A percentile compares a stretch with the other conserved stretches of the same genome.
Evolutionary conservation across 30 jellyfish, hydroid and myxozoan species (phyloP).

Genomic region (Aurelia sp.): DNA sequence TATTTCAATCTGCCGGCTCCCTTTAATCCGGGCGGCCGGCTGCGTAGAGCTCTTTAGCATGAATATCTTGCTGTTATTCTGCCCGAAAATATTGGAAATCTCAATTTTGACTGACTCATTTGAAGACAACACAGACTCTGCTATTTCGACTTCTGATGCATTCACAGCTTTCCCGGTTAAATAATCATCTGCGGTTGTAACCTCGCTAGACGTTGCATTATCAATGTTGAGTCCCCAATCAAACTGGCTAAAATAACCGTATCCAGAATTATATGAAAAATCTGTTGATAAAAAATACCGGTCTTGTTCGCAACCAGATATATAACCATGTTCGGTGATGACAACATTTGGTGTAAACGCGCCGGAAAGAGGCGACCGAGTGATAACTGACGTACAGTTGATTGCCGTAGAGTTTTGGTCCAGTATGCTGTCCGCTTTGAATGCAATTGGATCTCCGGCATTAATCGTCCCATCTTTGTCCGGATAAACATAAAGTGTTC

Average conservation of each 20-base stretch:
- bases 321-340: conserved; percentile 23
- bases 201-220: conserved; percentile 1
- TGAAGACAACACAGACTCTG: conserved; percentile 10
- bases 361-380: not conserved
- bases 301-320: conserved; percentile 29
- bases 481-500: conserved; percentile 28
- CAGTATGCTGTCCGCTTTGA: conserved; percentile 21
- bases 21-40: conserved; percentile 54
- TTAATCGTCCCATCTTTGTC: conserved; percentile 24
- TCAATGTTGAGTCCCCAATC: conserved; percentile 15
- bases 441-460: conserved; percentile 3
- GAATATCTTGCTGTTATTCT: not conserved
- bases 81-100: conserved; percentile 37
- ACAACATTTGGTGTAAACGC: conserved; percentile 20
- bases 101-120: conserved; percentile 18
- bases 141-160: conserved; percentile 36
- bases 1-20: conserved; percentile 1
- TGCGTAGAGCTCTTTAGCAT: not conserved
- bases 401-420: conserved; percentile 7
- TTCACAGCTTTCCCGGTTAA: conserved; percentile 9
- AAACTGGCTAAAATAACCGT: conserved; percentile 14
- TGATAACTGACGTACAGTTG: not conserved
- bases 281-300: conserved; percentile 22
- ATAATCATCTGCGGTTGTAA: conserved; percentile 4
- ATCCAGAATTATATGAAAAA: conserved; percentile 22